Base-by-base conservation (phyloP, 1,140 invertebrate genomes). In the Chironomus tepperi region DNA sequence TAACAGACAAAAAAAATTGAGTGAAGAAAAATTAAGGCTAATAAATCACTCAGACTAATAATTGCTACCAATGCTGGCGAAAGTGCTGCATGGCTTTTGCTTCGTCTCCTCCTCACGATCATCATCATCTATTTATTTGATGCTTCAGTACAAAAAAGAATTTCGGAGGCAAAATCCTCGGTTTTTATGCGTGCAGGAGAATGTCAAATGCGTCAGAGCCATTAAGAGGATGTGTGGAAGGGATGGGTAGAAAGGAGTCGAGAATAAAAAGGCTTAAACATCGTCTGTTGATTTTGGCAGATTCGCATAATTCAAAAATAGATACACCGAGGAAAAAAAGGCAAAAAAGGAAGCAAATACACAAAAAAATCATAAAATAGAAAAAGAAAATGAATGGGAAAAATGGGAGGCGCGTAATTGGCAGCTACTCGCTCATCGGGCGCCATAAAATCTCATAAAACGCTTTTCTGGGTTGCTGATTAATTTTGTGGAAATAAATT, bases 401-500 rank as follows among this genome's bases (percentile, higher is more conserved):
- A 47, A 57, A n/a, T 15, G n/a, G n/a, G n/a, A 57, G 3, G 12
- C 12, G 47, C 47, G 47, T 70, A 70, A 70, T 70, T 70, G 65
- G 65, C 65, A 70, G 65, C 65, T 70, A 57, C 47, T 57, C 47
- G 47, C 10, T 70, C 18, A 70, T 70, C 9, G 16, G 65, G 65
- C 65, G 65, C 65, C 65, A 70, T 18, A 18, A 70, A 70, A 70
- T 70, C 65, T 70, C n/a, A 57, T n/a, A 57, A 57, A 57, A 57
- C 6, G 65, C 65, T 70, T 21, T 70, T 34, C 24, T 57, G 9
- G 9, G 16, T 19, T 15, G n/a, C 6, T 70, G 65, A 70, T 70
- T 70, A 70, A 70, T 70, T 70, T 70, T 70, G 16, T 21, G 65
- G 65, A 70, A 70, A 70, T 70, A 70, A 70, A 18, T 70, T 19